phyloP scores from a whole-genome alignment of 2,888 invertebrate genomes.

The Oscheius onirici region DNA sequence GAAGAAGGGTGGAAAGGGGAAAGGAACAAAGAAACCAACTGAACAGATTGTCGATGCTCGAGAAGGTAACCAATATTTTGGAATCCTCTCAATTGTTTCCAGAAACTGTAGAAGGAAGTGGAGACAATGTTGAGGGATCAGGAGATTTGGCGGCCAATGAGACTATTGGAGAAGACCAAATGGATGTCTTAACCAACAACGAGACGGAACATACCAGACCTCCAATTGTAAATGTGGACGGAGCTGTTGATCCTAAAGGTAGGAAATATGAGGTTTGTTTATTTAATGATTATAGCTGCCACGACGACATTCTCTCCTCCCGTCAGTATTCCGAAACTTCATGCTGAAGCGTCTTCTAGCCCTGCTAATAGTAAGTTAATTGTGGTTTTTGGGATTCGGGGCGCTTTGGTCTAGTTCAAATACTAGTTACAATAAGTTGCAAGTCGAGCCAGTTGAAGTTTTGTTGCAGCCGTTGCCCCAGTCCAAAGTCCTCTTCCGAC shows the following conservation, averaged over 20 bases:
- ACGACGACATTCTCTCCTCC: conserved; percentile 22
- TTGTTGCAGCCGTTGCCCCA: no score
- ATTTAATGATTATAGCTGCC: no score
- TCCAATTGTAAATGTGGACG: conserved; percentile 20
- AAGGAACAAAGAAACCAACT: not conserved
- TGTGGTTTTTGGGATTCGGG: no score
- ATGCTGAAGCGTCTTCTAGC: not conserved
- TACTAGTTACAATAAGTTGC: no score
- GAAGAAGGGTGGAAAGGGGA: not conserved
- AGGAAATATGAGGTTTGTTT: no score
- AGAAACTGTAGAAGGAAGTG: conserved; percentile 15
- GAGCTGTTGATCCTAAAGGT: conserved; percentile 18
- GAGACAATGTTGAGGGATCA: conserved; percentile 11
- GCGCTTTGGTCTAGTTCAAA: no score
- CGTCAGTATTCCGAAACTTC: conserved; percentile 10
- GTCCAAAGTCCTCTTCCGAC: not conserved
- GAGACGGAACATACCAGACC: not conserved
- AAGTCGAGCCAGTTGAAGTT: no score
- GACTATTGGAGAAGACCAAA: conserved; percentile 21
- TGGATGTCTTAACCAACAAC: not conserved
- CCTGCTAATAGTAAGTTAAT: not conserved
- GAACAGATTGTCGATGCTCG: conserved; percentile 1
- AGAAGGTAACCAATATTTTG: not conserved
- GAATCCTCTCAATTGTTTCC: not conserved
- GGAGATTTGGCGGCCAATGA: conserved; percentile 3